A percentile compares a stretch with the other conserved stretches of the same genome.
Conservation (phyloP, 2,888 invertebrate genomes). For the Thysanoteuthis rhombus region DNA sequence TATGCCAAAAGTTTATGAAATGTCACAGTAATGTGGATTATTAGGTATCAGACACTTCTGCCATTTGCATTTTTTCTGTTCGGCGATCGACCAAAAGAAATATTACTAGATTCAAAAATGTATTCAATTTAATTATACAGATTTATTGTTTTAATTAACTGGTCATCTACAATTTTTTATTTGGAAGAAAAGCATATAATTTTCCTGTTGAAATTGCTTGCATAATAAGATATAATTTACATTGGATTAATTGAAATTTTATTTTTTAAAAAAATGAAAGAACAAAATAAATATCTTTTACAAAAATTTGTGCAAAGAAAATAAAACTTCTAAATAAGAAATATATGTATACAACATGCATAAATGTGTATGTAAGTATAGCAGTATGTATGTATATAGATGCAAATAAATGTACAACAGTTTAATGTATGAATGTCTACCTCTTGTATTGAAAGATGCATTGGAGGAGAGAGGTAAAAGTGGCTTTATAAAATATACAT, state of each 20-base stretch:
- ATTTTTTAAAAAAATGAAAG: background rate
- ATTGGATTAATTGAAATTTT: background rate
- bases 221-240: background rate
- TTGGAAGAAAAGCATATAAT: background rate
- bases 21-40: slow-evolving; percentile 12
- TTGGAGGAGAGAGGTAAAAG: background rate
- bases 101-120: background rate
- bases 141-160: background rate
- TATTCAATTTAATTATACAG: background rate
- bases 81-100: background rate
- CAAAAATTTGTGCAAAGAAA: background rate
- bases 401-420: background rate
- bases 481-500: slow-evolving; percentile 12
- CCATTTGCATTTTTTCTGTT: slow-evolving; percentile 1
- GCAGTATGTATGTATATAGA: background rate
- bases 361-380: background rate
- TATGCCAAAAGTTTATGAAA: background rate
- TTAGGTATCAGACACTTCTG: background rate
- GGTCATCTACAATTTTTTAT: background rate
- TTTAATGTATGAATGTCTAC: background rate
- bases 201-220: slow-evolving; percentile 12
- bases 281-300: background rate
- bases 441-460: background rate
- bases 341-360: background rate
- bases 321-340: background rate